Evolutionary conservation across 2,888 invertebrate species (phyloP).

Genomic region (Drosophila stalkeri): DNA sequence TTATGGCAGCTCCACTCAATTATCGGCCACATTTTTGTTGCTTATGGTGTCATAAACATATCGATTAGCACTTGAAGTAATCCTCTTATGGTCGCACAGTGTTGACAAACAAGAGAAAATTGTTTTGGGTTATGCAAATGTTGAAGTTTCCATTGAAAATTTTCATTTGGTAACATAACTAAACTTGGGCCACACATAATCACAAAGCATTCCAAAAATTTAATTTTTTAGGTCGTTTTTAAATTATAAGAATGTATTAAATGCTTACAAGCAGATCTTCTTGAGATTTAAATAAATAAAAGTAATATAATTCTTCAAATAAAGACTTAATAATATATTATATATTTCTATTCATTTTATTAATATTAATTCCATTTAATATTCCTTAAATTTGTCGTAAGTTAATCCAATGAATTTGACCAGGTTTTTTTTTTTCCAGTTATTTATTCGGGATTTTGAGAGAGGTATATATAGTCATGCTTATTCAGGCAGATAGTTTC

Average conservation of each 20-base stretch:
- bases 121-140: conserved; percentile 10
- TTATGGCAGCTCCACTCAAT: conserved; percentile 45
- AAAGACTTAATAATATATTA: not conserved
- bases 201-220: not conserved
- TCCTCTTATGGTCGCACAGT: conserved; percentile 19
- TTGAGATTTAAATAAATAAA: not conserved
- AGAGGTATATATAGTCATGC: not conserved
- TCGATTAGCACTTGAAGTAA: conserved; percentile 48
- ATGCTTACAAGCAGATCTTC: not conserved
- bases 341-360: no score
- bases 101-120: conserved; percentile 30
- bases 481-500: not conserved
- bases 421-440: not conserved
- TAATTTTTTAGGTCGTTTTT: not conserved
- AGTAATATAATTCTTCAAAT: not conserved
- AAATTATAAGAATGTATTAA: not conserved
- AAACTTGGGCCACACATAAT: not conserved
- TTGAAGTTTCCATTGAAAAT: not conserved
- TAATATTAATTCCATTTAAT: no score
- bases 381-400: no score
- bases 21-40: conserved; percentile 24
- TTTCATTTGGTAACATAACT: not conserved
- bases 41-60: conserved; percentile 40
- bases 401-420: not conserved
- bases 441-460: not conserved